Conservation (phyloP, 1,140 invertebrate genomes). For the Bradysia coprophila region DNA sequence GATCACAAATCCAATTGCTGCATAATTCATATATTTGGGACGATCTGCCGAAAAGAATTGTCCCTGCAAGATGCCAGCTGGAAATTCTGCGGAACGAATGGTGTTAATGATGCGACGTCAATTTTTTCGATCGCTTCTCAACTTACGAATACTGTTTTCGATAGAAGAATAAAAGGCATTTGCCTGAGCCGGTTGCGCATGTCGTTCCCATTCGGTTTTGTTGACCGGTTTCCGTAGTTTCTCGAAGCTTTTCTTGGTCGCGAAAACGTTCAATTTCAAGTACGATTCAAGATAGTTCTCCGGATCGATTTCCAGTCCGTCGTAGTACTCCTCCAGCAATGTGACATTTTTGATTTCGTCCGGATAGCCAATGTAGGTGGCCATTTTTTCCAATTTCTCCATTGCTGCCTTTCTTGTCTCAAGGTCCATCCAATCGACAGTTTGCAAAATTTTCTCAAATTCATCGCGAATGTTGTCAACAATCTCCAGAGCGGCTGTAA, state of each 20-base stretch:
- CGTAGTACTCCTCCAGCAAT: conserved; percentile 58
- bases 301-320: conserved; percentile 46
- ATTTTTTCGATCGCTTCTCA: background rate
- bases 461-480: conserved; percentile 54
- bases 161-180: conserved; percentile 70
- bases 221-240: conserved; percentile 59
- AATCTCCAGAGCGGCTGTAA: conserved; percentile 59
- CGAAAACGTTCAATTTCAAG: conserved; percentile 52
- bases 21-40: conserved; percentile 82
- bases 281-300: conserved; percentile 53
- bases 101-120: conserved; percentile 1
- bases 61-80: conserved; percentile 79
- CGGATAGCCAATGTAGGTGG: conserved; percentile 63
- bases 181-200: conserved; percentile 59
- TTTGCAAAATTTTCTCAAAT: conserved; percentile 37
- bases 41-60: conserved; percentile 67
- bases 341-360: conserved; percentile 57
- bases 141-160: conserved; percentile 70
- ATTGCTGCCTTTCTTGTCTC: conserved; percentile 49
- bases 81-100: conserved; percentile 42
- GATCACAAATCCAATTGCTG: conserved; percentile 80
- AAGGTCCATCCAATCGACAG: conserved; percentile 80
- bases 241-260: conserved; percentile 54
- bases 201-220: conserved; percentile 65
- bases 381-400: conserved; percentile 53